Percentiles rank a stretch among this genome's conserved stretches.
These are phyloP conservation scores for Scolopax rusticola DNA, from an alignment of 2,797 vertebrate species.

Conservation along the genomic window DNA sequence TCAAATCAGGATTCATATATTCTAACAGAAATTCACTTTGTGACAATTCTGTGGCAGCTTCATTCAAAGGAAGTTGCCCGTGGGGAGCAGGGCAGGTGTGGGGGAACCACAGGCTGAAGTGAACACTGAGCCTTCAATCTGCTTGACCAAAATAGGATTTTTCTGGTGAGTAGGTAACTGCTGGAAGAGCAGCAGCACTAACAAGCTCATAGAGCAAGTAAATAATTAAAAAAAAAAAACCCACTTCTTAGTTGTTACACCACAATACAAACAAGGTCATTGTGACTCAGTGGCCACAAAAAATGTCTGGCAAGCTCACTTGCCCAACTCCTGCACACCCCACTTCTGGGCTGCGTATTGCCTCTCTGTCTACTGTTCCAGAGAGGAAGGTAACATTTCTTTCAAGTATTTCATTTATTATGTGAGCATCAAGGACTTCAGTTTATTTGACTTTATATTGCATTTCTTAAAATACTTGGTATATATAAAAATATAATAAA, in stretches of 20 bases:
- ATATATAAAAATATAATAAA: not conserved
- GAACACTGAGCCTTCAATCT: not conserved
- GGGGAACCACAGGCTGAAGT: not conserved
- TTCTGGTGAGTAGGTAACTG: not conserved
- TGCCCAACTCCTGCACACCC: not conserved
- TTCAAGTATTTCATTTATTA: not conserved
- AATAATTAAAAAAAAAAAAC: not conserved
- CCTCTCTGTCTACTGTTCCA: not conserved
- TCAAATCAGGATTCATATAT: not conserved
- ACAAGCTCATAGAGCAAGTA: not conserved
- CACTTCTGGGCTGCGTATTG: not conserved
- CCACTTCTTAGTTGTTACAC: not conserved
- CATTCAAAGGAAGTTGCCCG: not conserved
- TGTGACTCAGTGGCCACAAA: not conserved
- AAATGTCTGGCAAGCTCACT: not conserved
- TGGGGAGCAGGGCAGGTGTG: not conserved
- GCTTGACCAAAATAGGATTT: not conserved
- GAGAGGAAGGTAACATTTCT: not conserved
- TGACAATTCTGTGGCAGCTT: not conserved
- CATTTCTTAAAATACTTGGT: rapidly evolving
- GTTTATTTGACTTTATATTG: not conserved
- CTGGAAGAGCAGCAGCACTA: not conserved
- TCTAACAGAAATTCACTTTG: not conserved
- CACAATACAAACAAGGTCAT: not conserved
- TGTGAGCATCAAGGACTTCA: not conserved